These are phyloP conservation scores for Falco rusticolus DNA, from an alignment of 2,797 vertebrate species.

Conservation along the genomic window DNA sequence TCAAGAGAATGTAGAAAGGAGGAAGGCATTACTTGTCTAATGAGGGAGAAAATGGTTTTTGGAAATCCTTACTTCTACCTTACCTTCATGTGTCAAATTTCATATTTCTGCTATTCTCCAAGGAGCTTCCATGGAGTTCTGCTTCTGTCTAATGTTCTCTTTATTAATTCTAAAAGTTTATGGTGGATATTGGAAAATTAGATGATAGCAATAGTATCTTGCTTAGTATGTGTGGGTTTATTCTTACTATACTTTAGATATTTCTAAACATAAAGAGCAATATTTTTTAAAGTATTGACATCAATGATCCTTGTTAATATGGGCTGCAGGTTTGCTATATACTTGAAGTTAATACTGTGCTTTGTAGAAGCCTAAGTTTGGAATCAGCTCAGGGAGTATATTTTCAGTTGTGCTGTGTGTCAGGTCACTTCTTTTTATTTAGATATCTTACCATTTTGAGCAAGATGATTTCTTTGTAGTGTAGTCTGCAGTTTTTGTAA, in stretches of 20 bases:
- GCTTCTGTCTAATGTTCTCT: neutral
- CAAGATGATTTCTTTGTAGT: neutral
- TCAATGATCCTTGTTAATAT: neutral
- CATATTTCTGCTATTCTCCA: neutral
- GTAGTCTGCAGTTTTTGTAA: neutral
- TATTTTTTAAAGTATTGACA: neutral
- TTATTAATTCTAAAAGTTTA: neutral
- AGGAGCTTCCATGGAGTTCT: neutral
- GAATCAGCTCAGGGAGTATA: neutral
- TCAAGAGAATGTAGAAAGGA: neutral
- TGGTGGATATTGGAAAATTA: neutral
- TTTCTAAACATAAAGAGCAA: neutral
- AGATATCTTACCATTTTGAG: neutral
- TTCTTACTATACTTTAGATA: neutral
- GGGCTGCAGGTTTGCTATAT: neutral
- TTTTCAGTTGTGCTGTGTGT: neutral
- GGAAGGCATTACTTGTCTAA: neutral
- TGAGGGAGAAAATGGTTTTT: neutral
- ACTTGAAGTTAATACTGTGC: neutral
- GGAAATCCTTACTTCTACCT: slow-evolving; percentile 3
- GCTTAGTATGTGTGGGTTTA: neutral
- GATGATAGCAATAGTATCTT: neutral
- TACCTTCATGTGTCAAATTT: neutral
- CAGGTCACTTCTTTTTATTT: neutral
- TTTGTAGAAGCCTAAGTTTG: neutral